phyloP scores from a whole-genome alignment of 2,888 invertebrate genomes.

The Sylvicola cinctus region DNA sequence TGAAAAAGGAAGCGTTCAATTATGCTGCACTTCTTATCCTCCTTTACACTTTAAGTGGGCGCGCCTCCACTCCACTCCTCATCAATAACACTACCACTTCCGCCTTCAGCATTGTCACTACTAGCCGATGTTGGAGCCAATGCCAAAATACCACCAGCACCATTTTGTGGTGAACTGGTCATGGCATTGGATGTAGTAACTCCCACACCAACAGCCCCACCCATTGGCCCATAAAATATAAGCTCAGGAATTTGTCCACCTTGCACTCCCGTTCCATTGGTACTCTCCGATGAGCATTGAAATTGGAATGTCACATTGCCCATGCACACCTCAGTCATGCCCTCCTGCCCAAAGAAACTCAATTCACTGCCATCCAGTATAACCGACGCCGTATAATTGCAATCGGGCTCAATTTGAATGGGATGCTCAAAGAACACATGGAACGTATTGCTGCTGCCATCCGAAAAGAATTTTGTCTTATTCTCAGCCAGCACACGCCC shows the following conservation, averaged over 20 bases:
- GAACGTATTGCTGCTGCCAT: conserved; percentile 90
- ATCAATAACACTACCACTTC: too few species aligned
- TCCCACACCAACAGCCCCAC: too few species aligned
- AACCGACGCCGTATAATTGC: conserved; percentile 89
- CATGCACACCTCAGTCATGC: conserved; percentile 81
- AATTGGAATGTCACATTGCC: conserved; percentile 92
- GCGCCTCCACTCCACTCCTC: too few species aligned
- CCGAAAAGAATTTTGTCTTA: conserved; percentile 85
- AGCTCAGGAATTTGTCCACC: conserved; percentile 95
- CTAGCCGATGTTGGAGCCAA: background rate
- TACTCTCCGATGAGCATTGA: conserved; percentile 92
- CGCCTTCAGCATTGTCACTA: conserved; percentile 1
- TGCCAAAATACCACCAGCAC: too few species aligned
- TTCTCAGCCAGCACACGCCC: conserved; percentile 79
- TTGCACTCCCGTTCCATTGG: conserved; percentile 92
- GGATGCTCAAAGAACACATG: conserved; percentile 66
- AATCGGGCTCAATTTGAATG: conserved; percentile 78
- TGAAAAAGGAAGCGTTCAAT: too few species aligned
- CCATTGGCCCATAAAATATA: conserved; percentile 86
- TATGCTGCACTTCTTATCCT: too few species aligned
- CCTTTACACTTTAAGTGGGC: too few species aligned
- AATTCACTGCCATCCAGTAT: conserved; percentile 83
- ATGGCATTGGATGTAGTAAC: background rate
- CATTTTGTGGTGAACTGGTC: too few species aligned
- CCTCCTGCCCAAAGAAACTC: conserved; percentile 94